phyloP scores from a whole-genome alignment of 2,797 vertebrate species.

The Fistularia commersonii region DNA sequence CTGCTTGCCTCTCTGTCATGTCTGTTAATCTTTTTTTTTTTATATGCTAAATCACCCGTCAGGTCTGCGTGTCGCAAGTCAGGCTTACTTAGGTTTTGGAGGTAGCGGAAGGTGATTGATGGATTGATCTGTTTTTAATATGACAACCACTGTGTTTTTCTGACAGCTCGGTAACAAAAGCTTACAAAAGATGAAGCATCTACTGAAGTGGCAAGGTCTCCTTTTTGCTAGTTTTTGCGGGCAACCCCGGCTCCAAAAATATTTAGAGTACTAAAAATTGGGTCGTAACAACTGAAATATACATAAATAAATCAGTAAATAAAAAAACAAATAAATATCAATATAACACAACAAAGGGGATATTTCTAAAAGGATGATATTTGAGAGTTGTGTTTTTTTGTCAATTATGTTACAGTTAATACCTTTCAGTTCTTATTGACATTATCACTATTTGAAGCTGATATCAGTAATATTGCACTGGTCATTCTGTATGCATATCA shows the following conservation, averaged over 20 bases:
- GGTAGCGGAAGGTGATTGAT: slow-evolving; percentile 37
- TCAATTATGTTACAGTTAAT: too few species aligned
- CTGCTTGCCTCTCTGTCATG: slow-evolving; percentile 5
- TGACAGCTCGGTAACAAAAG: slow-evolving; percentile 40
- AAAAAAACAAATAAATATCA: too few species aligned
- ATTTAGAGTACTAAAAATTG: too few species aligned
- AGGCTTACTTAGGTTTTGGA: slow-evolving; percentile 25
- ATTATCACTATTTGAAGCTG: too few species aligned
- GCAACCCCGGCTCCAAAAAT: background rate
- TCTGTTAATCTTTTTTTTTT: slow-evolving; percentile 35
- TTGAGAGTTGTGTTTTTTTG: too few species aligned
- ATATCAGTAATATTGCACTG: too few species aligned
- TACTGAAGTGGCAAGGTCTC: slow-evolving; percentile 5
- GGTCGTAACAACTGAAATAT: too few species aligned
- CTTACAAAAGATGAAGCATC: slow-evolving; percentile 23
- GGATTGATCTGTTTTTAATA: slow-evolving; percentile 44
- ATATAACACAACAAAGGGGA: too few species aligned
- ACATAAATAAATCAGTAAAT: too few species aligned
- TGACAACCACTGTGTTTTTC: slow-evolving; percentile 47
- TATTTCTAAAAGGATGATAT: too few species aligned
- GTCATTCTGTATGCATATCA: too few species aligned
- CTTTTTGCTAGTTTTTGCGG: background rate
- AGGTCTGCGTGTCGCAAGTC: slow-evolving; percentile 32
- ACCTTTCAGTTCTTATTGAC: too few species aligned
- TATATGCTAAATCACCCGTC: slow-evolving; percentile 28